Percentiles rank a stretch among this genome's conserved stretches.
phyloP scores from a whole-genome alignment of 2,113 vertebrate genomes.

The Ondatra zibethicus region DNA sequence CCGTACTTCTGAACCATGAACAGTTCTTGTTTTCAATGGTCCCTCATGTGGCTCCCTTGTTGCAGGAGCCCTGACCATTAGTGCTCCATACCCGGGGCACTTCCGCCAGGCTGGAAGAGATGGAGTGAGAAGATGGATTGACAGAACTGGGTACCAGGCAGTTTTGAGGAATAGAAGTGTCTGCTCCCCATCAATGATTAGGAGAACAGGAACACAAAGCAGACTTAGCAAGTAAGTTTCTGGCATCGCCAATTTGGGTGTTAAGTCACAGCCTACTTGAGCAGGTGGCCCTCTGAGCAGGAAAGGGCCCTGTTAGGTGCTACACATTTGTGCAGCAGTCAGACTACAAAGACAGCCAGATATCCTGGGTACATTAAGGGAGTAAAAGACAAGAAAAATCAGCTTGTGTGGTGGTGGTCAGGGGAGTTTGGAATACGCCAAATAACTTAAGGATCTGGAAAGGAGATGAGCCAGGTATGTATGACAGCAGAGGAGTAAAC shows the following conservation, averaged over 20 bases:
- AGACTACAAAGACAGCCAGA: conserved; percentile 7
- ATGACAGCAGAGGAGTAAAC: not conserved
- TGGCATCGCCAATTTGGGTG: not conserved
- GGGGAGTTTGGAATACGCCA: not conserved
- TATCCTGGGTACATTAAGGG: not conserved
- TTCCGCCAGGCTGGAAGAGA: not conserved
- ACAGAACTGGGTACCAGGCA: not conserved
- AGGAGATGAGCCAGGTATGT: conserved; percentile 14
- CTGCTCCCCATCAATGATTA: not conserved
- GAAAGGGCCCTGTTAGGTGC: not conserved
- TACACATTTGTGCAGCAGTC: not conserved
- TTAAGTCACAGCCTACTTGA: not conserved
- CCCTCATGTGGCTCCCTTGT: not conserved
- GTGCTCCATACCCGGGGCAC: too few relatives aligned
- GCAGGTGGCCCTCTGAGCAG: not conserved
- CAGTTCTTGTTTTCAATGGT: not conserved
- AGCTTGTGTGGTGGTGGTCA: not conserved
- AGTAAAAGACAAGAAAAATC: conserved; percentile 56
- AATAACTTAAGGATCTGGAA: conserved; percentile 41
- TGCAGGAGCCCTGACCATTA: not conserved
- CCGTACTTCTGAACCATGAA: not conserved
- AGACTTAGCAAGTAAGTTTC: not conserved
- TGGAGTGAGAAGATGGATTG: not conserved
- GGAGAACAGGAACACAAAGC: not conserved
- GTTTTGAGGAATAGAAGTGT: not conserved